These are phyloP conservation scores for Mesorhabditis belari DNA, from an alignment of 2,888 invertebrate genomes.

Conservation along the genomic window DNA sequence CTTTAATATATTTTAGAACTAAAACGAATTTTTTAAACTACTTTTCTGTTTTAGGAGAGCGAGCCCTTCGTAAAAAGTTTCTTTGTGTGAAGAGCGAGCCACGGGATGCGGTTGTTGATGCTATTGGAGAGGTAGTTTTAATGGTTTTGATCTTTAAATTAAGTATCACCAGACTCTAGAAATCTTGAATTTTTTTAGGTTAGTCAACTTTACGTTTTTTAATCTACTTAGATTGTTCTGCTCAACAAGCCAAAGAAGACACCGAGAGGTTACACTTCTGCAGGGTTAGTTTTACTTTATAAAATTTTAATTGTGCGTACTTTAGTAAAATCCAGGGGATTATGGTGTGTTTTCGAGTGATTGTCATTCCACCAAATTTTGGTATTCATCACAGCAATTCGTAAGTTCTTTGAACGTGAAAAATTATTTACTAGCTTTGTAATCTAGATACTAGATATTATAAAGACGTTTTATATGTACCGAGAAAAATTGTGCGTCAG, in stretches of 20 bases:
- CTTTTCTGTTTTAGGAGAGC: constrained; percentile 67
- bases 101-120: constrained; percentile 65
- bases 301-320: neutral
- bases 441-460: no score
- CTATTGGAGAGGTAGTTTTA: constrained; percentile 80
- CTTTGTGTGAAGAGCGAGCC: constrained; percentile 67
- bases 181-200: neutral
- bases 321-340: constrained; percentile 81
- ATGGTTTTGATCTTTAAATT: no score
- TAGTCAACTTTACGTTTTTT: neutral
- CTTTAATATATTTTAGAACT: neutral
- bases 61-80: constrained; percentile 79
- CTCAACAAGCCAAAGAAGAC: constrained; percentile 77
- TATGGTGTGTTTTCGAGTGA: constrained; percentile 75
- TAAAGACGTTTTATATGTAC: no score
- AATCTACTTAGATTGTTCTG: constrained; percentile 57
- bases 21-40: neutral
- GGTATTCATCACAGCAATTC: constrained; percentile 28
- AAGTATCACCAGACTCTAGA: neutral
- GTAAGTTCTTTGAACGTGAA: no score
- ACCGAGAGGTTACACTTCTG: constrained; percentile 78
- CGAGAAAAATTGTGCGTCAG: no score
- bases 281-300: constrained; percentile 64
- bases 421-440: neutral
- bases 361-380: constrained; percentile 50